These are phyloP conservation scores for Melanitta fusca DNA, from an alignment of 2,797 vertebrate species.

Conservation along the genomic window DNA sequence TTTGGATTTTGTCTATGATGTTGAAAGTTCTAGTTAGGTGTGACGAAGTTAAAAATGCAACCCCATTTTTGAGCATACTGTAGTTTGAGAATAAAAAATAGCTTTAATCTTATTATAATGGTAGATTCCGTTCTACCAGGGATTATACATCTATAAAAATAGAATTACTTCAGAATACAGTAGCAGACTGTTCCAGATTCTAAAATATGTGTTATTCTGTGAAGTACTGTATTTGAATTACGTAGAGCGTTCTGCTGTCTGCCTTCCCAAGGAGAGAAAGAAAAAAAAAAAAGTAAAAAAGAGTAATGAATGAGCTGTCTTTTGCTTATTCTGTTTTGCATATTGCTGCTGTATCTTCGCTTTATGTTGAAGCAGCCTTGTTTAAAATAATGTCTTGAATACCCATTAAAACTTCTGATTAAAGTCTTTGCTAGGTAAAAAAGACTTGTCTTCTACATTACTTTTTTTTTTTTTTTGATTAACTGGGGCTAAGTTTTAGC, in stretches of 20 bases:
- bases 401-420: neutral
- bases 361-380: neutral
- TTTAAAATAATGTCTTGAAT: neutral
- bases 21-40: neutral
- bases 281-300: neutral
- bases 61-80: neutral
- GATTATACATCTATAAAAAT: neutral
- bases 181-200: neutral
- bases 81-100: neutral
- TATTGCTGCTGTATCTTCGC: neutral
- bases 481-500: neutral
- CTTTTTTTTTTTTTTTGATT: neutral
- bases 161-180: neutral
- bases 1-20: neutral
- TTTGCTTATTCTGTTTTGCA: neutral
- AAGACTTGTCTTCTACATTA: neutral
- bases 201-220: neutral
- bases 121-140: neutral
- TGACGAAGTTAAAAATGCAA: neutral
- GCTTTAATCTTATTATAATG: neutral
- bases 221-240: neutral
- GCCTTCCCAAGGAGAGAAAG: neutral
- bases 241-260: neutral
- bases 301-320: neutral
- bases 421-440: neutral